Evolutionary conservation across 2,113 vertebrate species (phyloP), one percentile per base, ranked within the genome.

Genomic region (Neotragus moschatus): DNA sequence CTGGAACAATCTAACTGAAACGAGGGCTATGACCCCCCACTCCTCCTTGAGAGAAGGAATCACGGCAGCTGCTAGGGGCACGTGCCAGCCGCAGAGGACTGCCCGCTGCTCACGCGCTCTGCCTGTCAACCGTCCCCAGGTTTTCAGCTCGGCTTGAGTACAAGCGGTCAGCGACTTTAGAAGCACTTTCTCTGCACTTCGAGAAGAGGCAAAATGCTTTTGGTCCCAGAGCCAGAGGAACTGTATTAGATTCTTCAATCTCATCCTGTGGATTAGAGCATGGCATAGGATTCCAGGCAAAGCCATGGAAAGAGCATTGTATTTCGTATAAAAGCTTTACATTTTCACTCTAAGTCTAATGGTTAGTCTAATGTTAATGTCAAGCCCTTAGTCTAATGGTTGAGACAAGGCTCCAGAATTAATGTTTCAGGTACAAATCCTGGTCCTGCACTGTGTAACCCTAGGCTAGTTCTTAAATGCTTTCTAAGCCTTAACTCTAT

Each of bases 1-100:
- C 73, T n/a, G 47, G 51, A 25, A 36, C 17, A 16, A 84, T 60
- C 47, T 98, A 97, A 98, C 80, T 96, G 97, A 98, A 96, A 96
- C 91, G 95, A 91, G 39, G 97, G 17, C 39, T 70, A 53, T 95
- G 94, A 96, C 95, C 95, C 90, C 82, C 1, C 2, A 61, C 82
- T 95, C 56, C 90, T 66, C 43, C 79, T 84, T 26, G 61, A 56
- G 66, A 73, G 66, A 36, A 39, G 36, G 55, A 84, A n/a, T 91
- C 51, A 11, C 51, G 87, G n/a, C 85, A 97, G 92, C 61, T 94
- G 92, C 47, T 77, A 30, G 0, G 1, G 51, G 70, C 92, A 26
- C 79, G 43, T 10, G 51, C 84, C 95, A 56, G 61, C 58, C 63
- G 47, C 91, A 47, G 70, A 73, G 85, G 47, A 30, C 93, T 19